A percentile compares a stretch with the other conserved stretches of the same genome.
phyloP scores from a whole-genome alignment of 1,140 invertebrate species.

The Diabrotica virgifera region DNA sequence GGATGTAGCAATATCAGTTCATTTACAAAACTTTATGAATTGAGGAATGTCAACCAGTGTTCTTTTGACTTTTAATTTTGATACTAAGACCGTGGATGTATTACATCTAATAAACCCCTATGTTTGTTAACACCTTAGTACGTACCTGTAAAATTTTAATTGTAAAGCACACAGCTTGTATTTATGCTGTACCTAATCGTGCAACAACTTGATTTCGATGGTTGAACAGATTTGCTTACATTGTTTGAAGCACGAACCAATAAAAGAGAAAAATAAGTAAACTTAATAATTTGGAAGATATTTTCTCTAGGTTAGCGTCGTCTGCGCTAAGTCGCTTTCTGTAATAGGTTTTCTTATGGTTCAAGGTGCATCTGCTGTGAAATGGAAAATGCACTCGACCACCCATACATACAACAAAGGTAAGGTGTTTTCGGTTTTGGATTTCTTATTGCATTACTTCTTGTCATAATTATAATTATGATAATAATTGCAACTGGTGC shows the following conservation, averaged over 20 bases:
- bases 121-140: neutral
- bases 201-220: slow-evolving; percentile 2
- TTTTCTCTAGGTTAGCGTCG: neutral
- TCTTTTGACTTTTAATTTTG: too few species aligned
- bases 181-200: neutral
- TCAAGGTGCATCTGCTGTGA: neutral
- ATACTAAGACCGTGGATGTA: too few species aligned
- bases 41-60: too few species aligned
- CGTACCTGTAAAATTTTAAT: neutral
- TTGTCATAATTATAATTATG: too few species aligned
- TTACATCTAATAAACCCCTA: too few species aligned
- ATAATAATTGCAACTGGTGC: too few species aligned
- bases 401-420: too few species aligned
- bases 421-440: too few species aligned
- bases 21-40: too few species aligned
- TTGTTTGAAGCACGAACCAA: neutral
- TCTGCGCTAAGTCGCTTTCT: neutral
- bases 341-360: neutral
- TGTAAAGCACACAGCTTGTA: neutral
- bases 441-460: too few species aligned
- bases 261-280: neutral
- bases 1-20: too few species aligned
- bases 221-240: neutral
- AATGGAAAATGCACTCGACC: too few species aligned
- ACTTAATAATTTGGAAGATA: neutral